These are phyloP conservation scores for Caenorhabditis imperialis DNA, from an alignment of 2,888 invertebrate genomes.

Conservation along the genomic window DNA sequence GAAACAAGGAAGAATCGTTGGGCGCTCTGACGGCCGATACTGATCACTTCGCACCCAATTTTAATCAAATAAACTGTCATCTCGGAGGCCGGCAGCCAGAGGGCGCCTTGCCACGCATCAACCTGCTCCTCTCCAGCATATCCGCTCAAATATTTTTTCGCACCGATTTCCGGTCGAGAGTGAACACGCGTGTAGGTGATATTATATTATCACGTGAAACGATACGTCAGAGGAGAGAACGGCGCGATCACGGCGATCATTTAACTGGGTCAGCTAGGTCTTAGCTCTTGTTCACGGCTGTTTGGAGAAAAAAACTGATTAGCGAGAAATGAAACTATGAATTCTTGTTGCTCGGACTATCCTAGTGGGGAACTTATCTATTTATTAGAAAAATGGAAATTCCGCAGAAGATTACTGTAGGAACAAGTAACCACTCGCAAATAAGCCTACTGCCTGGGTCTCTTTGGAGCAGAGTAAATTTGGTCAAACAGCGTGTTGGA, in stretches of 20 bases:
- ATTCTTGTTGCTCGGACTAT: no score
- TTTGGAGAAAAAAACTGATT: no score
- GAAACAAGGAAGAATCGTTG: slow-evolving; percentile 20
- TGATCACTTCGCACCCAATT: slow-evolving; percentile 31
- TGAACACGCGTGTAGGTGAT: slow-evolving; percentile 35
- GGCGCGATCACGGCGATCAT: neutral
- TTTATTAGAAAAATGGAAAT: no score
- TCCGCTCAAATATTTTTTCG: slow-evolving; percentile 28
- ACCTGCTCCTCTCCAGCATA: slow-evolving; percentile 40
- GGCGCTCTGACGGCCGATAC: slow-evolving; percentile 22
- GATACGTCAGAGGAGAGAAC: slow-evolving; percentile 21
- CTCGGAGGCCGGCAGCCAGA: slow-evolving; percentile 11
- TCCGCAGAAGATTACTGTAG: neutral
- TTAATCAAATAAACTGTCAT: slow-evolving; percentile 52
- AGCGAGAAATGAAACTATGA: no score
- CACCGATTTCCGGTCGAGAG: slow-evolving; percentile 26
- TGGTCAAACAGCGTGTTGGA: neutral
- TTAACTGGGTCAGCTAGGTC: no score
- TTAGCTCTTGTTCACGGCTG: neutral
- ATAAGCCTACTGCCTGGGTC: neutral
- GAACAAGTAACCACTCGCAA: slow-evolving; percentile 11
- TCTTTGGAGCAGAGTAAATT: neutral
- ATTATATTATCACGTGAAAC: slow-evolving; percentile 1
- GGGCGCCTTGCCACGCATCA: slow-evolving; percentile 26
- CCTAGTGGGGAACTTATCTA: no score